Base-by-base conservation (phyloP, 2,888 invertebrate genomes). In the Archips crataeganus region DNA sequence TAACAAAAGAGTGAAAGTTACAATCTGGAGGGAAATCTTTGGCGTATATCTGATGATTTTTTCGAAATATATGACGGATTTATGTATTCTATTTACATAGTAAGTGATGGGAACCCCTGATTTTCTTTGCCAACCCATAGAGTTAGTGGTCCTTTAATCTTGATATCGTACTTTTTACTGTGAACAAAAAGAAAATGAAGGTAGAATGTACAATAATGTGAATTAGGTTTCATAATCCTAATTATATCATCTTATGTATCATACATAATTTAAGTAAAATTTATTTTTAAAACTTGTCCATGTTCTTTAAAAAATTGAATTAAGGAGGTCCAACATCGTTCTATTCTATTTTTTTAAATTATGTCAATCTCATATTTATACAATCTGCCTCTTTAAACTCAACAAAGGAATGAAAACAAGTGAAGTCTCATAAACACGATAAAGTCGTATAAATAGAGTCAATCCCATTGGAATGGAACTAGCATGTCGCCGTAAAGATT, bases 1-100 rank as follows among this genome's bases (percentile, higher is more conserved):
- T 85, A 88, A 92, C 91, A 92, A 92, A 89, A 84, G 89, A 86
- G 84, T 84, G 85, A 83, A 86, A 84, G 84, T 86, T 86, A 85
- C 81, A 91, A 91, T 91, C 90, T 81, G 79, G 80, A 84, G 85
- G 85, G 84, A 89, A 87, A 92, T 91, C 89, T 87, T 74, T 64
- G 45, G 70, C 85, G 80, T 88, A 88, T 86, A 87, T 87, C 87
- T 88, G 84, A 86, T 87, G 86, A 85, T 80, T 74, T 70, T 83
- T 82, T 84, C 80, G 79, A 83, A 85, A 85, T 81, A 81, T 83
- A 81, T 83, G 78, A 80, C 80, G 77, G 79, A 80, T 81, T 74
- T 74, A 65, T 74, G 65, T 70, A 54, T 36, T 6, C 32, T 70
- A 70, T 70, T 70, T 70, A 70, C 74, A 74, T 70, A 74, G 74